phyloP scores from a whole-genome alignment of 2,888 invertebrate species.

The Leucozona laternaria region DNA sequence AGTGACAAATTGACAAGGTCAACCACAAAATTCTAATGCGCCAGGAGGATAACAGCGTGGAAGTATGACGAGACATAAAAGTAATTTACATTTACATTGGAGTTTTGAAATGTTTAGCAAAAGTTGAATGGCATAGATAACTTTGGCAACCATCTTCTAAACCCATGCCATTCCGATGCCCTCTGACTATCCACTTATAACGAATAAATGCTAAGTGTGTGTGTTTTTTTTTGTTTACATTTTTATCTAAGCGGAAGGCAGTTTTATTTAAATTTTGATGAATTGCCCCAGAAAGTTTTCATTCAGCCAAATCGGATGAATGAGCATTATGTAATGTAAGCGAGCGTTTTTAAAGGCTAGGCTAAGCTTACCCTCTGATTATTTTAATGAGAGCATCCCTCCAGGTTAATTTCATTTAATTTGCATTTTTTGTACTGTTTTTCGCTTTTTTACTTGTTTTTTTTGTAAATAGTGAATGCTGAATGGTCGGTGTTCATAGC shows the following conservation, averaged over 20 bases:
- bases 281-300: conserved; percentile 65
- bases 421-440: conserved; percentile 45
- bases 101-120: conserved; percentile 53
- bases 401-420: conserved; percentile 73
- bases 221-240: neutral
- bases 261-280: conserved; percentile 70
- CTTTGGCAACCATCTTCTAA: conserved; percentile 4
- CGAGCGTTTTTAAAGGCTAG: conserved; percentile 11
- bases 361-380: conserved; percentile 66
- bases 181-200: neutral
- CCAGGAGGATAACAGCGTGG: conserved; percentile 5
- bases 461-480: conserved; percentile 54
- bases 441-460: conserved; percentile 16
- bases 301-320: conserved; percentile 48
- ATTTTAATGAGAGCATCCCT: conserved; percentile 73
- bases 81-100: conserved; percentile 73
- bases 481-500: conserved; percentile 34
- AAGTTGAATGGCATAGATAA: conserved; percentile 53
- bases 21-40: conserved; percentile 66
- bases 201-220: conserved; percentile 41
- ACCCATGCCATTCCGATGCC: neutral
- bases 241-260: conserved; percentile 39
- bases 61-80: conserved; percentile 46
- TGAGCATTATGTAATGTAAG: conserved; percentile 48
- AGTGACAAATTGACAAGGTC: conserved; percentile 74